Conservation (phyloP, 2,888 invertebrate genomes). For the Ryuthela nishihirai region DNA sequence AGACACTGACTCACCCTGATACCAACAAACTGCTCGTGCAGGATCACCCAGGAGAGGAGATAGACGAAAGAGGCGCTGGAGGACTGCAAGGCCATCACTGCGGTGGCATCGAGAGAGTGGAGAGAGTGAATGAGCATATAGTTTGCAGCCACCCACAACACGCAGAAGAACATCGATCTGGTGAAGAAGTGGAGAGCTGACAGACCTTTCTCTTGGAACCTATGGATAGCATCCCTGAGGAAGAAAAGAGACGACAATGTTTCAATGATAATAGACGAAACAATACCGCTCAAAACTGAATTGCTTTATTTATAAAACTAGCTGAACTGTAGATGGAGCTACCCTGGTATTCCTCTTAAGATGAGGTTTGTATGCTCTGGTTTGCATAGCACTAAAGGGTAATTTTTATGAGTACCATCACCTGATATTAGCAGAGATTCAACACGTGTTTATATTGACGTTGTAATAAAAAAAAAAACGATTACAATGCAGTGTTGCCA, state of each 20-base stretch:
- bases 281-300: background rate
- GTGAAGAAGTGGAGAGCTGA: conserved; percentile 73
- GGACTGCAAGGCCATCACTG: conserved; percentile 87
- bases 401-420: no score
- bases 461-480: no score
- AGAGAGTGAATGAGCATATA: conserved; percentile 88
- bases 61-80: conserved; percentile 91
- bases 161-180: conserved; percentile 79
- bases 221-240: conserved; percentile 74
- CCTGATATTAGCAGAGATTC: no score
- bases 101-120: conserved; percentile 80
- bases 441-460: no score
- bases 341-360: no score
- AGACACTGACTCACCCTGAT: conserved; percentile 64
- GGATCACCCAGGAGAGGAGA: conserved; percentile 89
- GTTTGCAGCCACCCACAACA: conserved; percentile 84
- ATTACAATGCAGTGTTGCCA: no score
- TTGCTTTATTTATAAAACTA: no score
- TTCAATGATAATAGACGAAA: background rate
- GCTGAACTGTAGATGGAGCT: no score
- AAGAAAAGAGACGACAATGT: background rate
- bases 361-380: no score
- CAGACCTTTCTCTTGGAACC: conserved; percentile 85
- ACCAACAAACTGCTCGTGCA: conserved; percentile 94
- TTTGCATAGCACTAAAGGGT: no score